Percentiles rank a stretch among this genome's conserved stretches.
Conservation (phyloP, 2,797 vertebrate genomes). For the Choloepus didactylus region DNA sequence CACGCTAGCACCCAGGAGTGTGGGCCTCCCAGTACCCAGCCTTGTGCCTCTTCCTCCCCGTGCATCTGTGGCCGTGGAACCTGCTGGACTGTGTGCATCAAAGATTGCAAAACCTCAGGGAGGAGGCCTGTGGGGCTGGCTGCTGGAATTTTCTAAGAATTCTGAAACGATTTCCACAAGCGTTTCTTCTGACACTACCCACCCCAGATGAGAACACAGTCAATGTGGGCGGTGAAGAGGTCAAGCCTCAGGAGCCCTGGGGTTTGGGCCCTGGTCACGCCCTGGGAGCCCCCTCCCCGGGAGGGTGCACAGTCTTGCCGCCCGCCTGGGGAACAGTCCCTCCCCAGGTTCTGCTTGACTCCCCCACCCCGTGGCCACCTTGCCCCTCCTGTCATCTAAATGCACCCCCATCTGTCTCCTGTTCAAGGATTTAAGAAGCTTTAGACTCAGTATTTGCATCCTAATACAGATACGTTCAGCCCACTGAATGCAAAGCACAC, state of each 20-base stretch:
- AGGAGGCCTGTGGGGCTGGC: not conserved
- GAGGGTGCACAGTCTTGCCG: too few relatives aligned
- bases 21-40: not conserved
- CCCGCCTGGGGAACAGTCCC: not conserved
- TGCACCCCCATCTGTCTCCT: fast-evolving
- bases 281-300: not conserved
- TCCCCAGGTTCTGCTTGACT: not conserved
- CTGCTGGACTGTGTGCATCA: not conserved
- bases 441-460: too few relatives aligned
- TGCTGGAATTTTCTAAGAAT: not conserved
- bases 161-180: not conserved
- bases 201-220: not conserved
- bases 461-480: fast-evolving
- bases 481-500: fast-evolving
- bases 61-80: not conserved
- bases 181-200: not conserved
- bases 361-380: not conserved
- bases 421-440: not conserved
- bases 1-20: fast-evolving
- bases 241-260: too few relatives aligned
- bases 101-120: not conserved
- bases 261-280: too few relatives aligned
- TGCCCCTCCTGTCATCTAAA: not conserved
- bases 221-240: too few relatives aligned
- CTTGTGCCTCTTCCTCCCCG: not conserved